A percentile compares a stretch with the other conserved stretches of the same genome.
phyloP scores from a whole-genome alignment of 1,140 invertebrate genomes.

The Bombus superbus region DNA sequence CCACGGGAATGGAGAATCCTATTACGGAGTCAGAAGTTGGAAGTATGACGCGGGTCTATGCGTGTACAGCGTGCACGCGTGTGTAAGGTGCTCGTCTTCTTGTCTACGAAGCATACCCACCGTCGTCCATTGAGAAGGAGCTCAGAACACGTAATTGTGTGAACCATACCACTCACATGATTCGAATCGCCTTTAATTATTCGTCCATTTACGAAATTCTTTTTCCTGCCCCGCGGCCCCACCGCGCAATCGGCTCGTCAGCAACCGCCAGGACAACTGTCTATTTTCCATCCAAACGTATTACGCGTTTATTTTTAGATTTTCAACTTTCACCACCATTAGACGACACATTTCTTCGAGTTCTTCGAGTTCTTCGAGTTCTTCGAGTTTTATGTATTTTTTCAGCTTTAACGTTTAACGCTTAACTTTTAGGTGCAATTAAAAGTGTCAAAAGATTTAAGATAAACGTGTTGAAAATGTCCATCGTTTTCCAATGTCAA shows the following conservation, averaged over 20 bases:
- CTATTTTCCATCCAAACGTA: neutral
- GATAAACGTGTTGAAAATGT: no score
- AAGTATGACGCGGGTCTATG: constrained; percentile 9
- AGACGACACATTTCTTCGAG: no score
- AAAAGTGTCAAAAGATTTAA: no score
- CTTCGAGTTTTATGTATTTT: no score
- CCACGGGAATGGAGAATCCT: constrained; percentile 74
- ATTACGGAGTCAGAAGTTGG: constrained; percentile 55
- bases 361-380: no score
- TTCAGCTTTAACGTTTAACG: no score
- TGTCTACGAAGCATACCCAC: constrained; percentile 60
- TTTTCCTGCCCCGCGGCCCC: constrained; percentile 3
- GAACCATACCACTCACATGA: constrained; percentile 78
- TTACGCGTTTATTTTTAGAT: neutral
- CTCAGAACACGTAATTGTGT: constrained; percentile 72
- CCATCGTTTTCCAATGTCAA: no score
- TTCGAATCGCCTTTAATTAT: constrained; percentile 73
- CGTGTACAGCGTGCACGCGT: neutral
- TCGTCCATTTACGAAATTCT: constrained; percentile 69
- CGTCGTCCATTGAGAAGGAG: constrained; percentile 71
- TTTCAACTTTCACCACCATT: neutral
- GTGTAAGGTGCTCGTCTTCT: constrained; percentile 19
- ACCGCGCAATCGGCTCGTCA: neutral
- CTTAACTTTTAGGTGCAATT: no score
- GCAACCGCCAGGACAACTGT: no score